Percentiles rank a stretch among this genome's conserved stretches.
These are phyloP conservation scores for Esperia sulphurella DNA, from an alignment of 2,888 invertebrate species.

Conservation along the genomic window DNA sequence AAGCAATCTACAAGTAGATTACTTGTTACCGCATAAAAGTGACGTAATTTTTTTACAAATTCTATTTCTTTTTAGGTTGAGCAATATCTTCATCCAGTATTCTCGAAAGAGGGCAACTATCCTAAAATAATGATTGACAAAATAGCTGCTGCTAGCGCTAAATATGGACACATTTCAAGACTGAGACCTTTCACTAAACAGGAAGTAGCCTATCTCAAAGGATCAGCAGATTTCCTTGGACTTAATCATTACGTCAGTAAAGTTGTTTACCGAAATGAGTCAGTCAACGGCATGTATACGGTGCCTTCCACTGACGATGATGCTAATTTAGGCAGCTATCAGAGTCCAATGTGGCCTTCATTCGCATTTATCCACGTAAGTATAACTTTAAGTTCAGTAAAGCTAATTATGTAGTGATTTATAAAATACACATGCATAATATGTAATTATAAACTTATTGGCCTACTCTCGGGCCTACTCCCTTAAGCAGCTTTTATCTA, in stretches of 20 bases:
- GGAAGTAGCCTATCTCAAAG: constrained; percentile 45
- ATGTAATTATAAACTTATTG: too few species aligned
- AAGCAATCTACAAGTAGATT: too few species aligned
- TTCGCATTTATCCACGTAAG: too few species aligned
- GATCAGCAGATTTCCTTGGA: constrained; percentile 51
- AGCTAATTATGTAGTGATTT: too few species aligned
- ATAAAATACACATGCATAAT: too few species aligned
- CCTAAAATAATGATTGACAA: constrained; percentile 78
- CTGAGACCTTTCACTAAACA: constrained; percentile 60
- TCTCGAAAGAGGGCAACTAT: constrained; percentile 78
- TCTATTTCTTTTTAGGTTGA: constrained; percentile 55
- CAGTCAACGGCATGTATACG: constrained; percentile 13
- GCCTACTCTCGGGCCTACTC: too few species aligned
- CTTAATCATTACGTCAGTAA: constrained; percentile 82
- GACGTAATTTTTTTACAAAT: too few species aligned
- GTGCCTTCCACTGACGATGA: constrained; percentile 31
- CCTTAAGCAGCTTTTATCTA: too few species aligned
- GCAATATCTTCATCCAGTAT: constrained; percentile 81
- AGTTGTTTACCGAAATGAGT: constrained; percentile 26
- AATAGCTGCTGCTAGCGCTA: constrained; percentile 71
- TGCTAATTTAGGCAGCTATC: constrained; percentile 12
- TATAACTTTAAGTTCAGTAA: too few species aligned
- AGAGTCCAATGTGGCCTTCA: neutral
- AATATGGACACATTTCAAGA: constrained; percentile 58
- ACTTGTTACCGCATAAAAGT: too few species aligned